These are phyloP conservation scores for Elegia similella DNA, from an alignment of 2,888 invertebrate genomes.

Conservation along the genomic window DNA sequence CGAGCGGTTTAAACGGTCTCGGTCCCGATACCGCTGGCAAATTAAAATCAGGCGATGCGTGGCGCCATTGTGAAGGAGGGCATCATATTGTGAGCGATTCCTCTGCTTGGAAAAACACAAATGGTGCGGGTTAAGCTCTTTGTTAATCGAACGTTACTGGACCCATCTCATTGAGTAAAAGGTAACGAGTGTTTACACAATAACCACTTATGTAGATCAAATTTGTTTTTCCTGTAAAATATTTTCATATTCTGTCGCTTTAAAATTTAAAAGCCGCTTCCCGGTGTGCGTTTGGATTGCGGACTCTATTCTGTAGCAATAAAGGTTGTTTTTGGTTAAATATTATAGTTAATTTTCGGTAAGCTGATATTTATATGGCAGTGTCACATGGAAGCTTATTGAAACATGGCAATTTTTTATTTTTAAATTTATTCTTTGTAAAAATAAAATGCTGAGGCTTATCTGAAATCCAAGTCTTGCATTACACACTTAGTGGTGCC, in stretches of 20 bases:
- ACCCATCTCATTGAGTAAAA: slow-evolving; percentile 25
- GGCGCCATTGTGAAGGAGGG: slow-evolving; percentile 64
- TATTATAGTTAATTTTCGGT: slow-evolving; percentile 6
- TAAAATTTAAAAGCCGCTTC: slow-evolving; percentile 7
- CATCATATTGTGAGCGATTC: slow-evolving; percentile 74
- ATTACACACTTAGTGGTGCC: too few relatives aligned
- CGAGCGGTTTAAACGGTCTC: slow-evolving; percentile 68
- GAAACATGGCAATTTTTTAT: not conserved
- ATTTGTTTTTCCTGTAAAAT: slow-evolving; percentile 15
- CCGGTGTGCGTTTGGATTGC: not conserved
- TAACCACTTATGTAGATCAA: slow-evolving; percentile 14
- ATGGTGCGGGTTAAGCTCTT: slow-evolving; percentile 71
- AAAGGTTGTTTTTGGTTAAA: slow-evolving; percentile 6
- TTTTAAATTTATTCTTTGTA: too few relatives aligned
- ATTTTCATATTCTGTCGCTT: slow-evolving; percentile 9
- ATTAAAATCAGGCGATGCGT: slow-evolving; percentile 79
- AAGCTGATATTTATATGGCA: slow-evolving; percentile 3
- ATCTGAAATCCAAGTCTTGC: too few relatives aligned
- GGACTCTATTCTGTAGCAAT: not conserved
- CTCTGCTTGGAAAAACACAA: slow-evolving; percentile 74
- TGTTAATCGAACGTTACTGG: slow-evolving; percentile 64
- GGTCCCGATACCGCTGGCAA: slow-evolving; percentile 63
- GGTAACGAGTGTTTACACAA: slow-evolving; percentile 27
- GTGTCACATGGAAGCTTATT: slow-evolving; percentile 1
- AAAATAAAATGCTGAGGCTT: too few relatives aligned